phyloP scores from a whole-genome alignment of 2,113 vertebrate genomes.

The Piliocolobus tephrosceles region DNA sequence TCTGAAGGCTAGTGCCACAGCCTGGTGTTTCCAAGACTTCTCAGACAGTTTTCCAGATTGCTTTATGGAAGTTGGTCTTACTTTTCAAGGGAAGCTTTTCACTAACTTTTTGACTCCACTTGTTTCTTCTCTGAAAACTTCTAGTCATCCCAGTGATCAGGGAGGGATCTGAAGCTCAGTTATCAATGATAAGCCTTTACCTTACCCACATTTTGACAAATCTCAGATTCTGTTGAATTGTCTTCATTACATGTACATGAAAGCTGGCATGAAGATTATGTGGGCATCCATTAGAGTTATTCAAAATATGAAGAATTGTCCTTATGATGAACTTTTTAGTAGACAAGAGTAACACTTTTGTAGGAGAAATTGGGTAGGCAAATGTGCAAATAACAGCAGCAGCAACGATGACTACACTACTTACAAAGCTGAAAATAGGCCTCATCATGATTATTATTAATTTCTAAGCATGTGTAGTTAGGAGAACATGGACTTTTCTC shows the following conservation, averaged over 20 bases:
- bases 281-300: not conserved
- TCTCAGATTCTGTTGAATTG: not conserved
- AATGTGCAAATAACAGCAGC: not conserved
- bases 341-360: not conserved
- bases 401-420: not conserved
- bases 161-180: not conserved
- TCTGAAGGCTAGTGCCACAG: not conserved
- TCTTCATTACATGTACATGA: not conserved
- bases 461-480: not conserved
- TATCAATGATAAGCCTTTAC: not conserved
- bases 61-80: not conserved
- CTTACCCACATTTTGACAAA: not conserved
- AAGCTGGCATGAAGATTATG: not conserved
- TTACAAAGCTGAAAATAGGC: not conserved
- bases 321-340: not conserved
- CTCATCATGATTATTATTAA: not conserved
- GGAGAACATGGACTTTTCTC: not conserved
- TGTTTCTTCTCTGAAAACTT: not conserved
- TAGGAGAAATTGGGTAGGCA: not conserved
- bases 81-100: not conserved
- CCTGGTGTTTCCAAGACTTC: not conserved
- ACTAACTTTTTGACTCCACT: not conserved
- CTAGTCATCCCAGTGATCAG: not conserved
- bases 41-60: not conserved
- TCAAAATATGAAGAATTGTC: not conserved